phyloP scores from a whole-genome alignment of 1,140 invertebrate genomes.

The Eriosoma lanigerum region DNA sequence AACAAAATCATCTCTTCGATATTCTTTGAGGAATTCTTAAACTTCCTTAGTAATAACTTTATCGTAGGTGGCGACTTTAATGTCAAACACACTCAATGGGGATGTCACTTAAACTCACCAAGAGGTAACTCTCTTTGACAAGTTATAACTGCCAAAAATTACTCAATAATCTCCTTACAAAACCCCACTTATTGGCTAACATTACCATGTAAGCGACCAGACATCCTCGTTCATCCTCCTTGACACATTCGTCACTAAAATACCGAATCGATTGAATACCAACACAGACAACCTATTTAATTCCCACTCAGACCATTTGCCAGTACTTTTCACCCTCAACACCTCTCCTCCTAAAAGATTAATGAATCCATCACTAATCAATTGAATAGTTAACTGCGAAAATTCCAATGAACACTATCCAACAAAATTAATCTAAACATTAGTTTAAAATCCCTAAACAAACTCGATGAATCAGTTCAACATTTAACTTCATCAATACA shows the following conservation, averaged over 20 bases:
- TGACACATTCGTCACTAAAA: slow-evolving; percentile 22
- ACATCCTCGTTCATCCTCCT: too few relatives aligned
- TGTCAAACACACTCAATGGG: too few relatives aligned
- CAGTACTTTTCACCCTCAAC: too few relatives aligned
- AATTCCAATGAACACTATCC: not conserved
- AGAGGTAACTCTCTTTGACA: not conserved
- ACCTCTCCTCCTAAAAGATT: too few relatives aligned
- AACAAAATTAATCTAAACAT: not conserved
- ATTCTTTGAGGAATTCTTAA: not conserved
- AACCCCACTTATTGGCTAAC: slow-evolving; percentile 33
- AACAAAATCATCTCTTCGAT: not conserved
- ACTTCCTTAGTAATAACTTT: slow-evolving; percentile 1
- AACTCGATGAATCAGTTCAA: not conserved
- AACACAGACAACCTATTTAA: too few relatives aligned
- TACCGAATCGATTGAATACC: not conserved
- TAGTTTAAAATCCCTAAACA: not conserved
- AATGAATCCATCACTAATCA: too few relatives aligned
- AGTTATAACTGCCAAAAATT: too few relatives aligned
- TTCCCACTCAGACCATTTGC: too few relatives aligned
- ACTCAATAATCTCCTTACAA: not conserved
- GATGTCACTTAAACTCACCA: not conserved
- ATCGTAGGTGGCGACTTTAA: too few relatives aligned
- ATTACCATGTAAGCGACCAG: not conserved
- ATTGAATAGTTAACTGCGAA: not conserved
- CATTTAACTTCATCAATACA: too few relatives aligned